These are phyloP conservation scores for Serilophus lunatus DNA, from an alignment of 2,113 vertebrate species.

Conservation along the genomic window DNA sequence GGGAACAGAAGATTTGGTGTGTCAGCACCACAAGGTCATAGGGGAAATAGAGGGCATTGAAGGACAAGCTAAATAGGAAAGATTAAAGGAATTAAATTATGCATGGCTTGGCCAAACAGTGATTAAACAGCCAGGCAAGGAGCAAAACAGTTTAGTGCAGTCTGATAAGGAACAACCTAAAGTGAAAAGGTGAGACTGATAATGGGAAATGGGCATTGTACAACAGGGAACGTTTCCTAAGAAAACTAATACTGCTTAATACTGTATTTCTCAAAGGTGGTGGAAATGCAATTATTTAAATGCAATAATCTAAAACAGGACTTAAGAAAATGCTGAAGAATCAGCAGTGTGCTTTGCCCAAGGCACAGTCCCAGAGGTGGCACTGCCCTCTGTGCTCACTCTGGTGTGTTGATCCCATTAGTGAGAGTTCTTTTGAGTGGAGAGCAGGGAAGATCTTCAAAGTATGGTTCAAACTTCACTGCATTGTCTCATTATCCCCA, in stretches of 20 bases:
- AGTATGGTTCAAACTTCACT: neutral
- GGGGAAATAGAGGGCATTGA: neutral
- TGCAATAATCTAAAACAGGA: too few species aligned
- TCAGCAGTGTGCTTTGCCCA: neutral
- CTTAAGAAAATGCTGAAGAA: neutral
- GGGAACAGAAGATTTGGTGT: neutral
- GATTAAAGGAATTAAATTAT: constrained; percentile 12
- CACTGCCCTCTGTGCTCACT: neutral
- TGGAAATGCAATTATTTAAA: neutral
- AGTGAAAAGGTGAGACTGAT: neutral
- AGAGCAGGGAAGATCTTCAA: neutral
- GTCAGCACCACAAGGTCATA: neutral
- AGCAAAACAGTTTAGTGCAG: neutral
- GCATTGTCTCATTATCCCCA: fast-evolving
- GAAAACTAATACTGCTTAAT: neutral
- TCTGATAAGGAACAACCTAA: neutral
- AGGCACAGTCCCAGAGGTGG: neutral
- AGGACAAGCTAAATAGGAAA: neutral
- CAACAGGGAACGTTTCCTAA: neutral
- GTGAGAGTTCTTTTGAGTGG: neutral
- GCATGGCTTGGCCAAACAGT: neutral
- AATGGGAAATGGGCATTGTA: neutral
- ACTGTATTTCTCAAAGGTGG: neutral
- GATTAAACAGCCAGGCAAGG: neutral
- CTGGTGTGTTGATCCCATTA: neutral